phyloP scores from a whole-genome alignment of 2,888 invertebrate genomes.

The Trachelus tabidus region DNA sequence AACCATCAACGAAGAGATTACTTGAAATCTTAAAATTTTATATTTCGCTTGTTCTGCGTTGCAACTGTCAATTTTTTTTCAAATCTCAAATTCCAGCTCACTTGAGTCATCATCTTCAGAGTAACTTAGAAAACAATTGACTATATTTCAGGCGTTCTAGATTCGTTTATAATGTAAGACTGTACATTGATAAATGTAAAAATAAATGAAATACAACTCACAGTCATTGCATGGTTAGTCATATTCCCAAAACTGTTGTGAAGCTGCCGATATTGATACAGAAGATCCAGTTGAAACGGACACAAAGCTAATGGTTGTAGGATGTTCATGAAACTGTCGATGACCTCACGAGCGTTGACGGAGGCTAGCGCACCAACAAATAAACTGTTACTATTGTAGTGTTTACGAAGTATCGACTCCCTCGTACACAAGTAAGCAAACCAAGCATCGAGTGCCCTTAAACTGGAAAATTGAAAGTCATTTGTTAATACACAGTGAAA shows the following conservation, averaged over 20 bases:
- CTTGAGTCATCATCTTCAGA: background rate
- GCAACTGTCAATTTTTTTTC: background rate
- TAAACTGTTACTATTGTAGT: conserved; percentile 82
- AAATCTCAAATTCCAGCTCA: background rate
- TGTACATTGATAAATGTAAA: background rate
- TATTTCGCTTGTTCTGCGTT: background rate
- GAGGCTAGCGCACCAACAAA: conserved; percentile 72
- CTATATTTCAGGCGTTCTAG: background rate
- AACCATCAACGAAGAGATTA: background rate
- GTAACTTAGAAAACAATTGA: background rate
- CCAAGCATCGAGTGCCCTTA: conserved; percentile 91
- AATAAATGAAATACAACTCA: conserved; percentile 46
- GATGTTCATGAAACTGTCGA: conserved; percentile 81
- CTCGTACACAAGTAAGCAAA: conserved; percentile 86
- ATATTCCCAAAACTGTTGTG: conserved; percentile 81
- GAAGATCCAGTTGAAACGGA: conserved; percentile 84
- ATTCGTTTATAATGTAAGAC: background rate
- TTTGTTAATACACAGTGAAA: background rate
- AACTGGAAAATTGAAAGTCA: conserved; percentile 67
- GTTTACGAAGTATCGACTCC: conserved; percentile 83
- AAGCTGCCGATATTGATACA: conserved; percentile 82
- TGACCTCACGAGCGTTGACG: conserved; percentile 67
- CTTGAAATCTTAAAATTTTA: background rate
- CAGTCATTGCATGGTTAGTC: conserved; percentile 70
- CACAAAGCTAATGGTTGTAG: conserved; percentile 83